phyloP scores from a whole-genome alignment of 2,797 vertebrate species.

The Danio kyathit region DNA sequence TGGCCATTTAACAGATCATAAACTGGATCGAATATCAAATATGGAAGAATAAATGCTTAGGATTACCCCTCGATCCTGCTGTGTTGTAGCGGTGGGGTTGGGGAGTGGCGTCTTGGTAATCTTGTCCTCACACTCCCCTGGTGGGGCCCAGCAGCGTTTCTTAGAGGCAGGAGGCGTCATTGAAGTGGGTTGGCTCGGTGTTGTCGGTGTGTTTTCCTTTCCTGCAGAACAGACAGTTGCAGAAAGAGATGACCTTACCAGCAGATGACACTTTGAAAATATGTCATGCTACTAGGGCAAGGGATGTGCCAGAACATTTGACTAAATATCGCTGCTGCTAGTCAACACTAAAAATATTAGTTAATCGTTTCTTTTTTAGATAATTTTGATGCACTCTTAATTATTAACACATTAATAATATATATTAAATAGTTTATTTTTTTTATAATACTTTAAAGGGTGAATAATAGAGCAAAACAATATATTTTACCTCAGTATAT shows the following conservation, averaged over 20 bases:
- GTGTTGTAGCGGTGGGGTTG: constrained; percentile 45
- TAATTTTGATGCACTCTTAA: too few relatives aligned
- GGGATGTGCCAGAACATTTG: too few relatives aligned
- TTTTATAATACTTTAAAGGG: too few relatives aligned
- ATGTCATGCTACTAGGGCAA: not conserved
- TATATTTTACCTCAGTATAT: too few relatives aligned
- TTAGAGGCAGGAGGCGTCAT: constrained; percentile 67
- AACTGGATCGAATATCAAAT: not conserved
- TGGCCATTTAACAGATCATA: not conserved
- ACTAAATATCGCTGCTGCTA: too few relatives aligned
- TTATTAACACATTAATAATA: too few relatives aligned
- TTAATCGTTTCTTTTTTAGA: too few relatives aligned
- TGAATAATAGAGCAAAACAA: too few relatives aligned
- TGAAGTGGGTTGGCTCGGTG: constrained; percentile 43
- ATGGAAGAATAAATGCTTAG: constrained; percentile 18
- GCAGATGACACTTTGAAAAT: not conserved
- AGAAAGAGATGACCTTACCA: not conserved
- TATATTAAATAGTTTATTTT: too few relatives aligned
- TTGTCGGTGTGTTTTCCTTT: constrained; percentile 72
- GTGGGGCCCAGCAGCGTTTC: constrained; percentile 68
- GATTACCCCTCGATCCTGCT: constrained; percentile 68
- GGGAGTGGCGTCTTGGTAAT: constrained; percentile 68
- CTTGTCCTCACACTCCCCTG: constrained; percentile 65
- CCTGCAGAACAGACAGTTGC: constrained; percentile 42
- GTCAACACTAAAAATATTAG: too few relatives aligned